These are phyloP conservation scores for Mnemiopsis leidyi DNA, from an alignment of 37 sponge, comb jelly and placozoan species.

Conservation along the genomic window DNA sequence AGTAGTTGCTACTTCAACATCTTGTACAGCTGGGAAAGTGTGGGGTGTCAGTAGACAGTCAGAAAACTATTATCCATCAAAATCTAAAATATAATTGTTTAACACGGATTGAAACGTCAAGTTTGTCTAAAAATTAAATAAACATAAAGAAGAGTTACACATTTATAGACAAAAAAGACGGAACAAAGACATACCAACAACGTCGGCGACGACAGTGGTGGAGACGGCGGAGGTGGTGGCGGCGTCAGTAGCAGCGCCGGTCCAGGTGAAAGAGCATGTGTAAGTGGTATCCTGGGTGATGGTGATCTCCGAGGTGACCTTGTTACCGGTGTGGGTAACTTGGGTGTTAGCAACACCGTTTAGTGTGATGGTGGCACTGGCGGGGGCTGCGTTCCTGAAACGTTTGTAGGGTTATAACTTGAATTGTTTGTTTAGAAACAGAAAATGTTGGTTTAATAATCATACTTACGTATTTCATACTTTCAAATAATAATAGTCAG, in stretches of 20 bases:
- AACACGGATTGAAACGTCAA: no score
- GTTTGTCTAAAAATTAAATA: no score
- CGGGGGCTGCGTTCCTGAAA: not conserved
- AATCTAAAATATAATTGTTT: no score
- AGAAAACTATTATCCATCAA: no score
- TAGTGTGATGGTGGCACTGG: not conserved
- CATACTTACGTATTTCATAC: no score
- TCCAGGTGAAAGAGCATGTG: not conserved
- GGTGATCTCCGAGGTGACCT: not conserved
- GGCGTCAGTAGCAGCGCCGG: not conserved
- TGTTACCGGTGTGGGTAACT: not conserved
- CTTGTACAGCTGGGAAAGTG: not conserved
- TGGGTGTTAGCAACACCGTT: not conserved
- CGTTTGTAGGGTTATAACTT: no score
- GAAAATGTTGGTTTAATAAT: no score
- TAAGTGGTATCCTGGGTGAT: not conserved
- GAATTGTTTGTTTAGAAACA: no score
- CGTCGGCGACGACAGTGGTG: not conserved
- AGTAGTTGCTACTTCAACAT: not conserved
- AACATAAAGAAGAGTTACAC: no score
- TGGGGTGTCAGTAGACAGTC: no score
- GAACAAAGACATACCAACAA: not conserved
- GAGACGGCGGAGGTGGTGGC: not conserved
- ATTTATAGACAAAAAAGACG: no score
- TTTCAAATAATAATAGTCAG: no score